Base-by-base conservation (phyloP, 2,113 vertebrate species). In the Cyanoramphus novaezelandiae region DNA sequence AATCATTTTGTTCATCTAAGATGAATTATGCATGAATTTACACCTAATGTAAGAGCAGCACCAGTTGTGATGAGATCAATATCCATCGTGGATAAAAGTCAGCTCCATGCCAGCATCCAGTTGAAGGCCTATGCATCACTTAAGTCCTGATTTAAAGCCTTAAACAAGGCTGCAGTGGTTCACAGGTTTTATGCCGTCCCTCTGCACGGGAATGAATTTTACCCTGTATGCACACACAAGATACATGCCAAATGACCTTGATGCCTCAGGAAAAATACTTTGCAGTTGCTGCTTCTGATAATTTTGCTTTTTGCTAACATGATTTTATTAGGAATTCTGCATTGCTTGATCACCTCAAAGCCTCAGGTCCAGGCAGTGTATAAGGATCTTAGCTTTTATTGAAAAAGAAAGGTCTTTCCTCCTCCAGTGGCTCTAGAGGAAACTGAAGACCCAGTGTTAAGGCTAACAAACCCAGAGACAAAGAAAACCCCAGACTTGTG, bases 11-110 rank as follows among this genome's bases (percentile, higher is more conserved):
- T 78, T 88, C 81, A 65, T 84, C 90, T 92, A 7, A 82, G 86
- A 88, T 95, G 52, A 82, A 68, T 86, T 95, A n/a, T 88, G 62
- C 35, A 74, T 94, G 79, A 93, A 84, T 92, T 93, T 92, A 71
- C 39, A 90, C 80, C 75, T 86, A 33, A 79, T 74, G 37, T 81
- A 80, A 77, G 86, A 92, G 65, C 62, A 82, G 60, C 52, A 82
- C 21, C 27, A 41, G 28, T 46, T 88, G 81, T 57, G 71, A 92
- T 83, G 81, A 87, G 90, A 76, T 95, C 35, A 13, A 47, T 94
- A 77, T 47, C 74, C n/a, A 43, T 59, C 43, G 70, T 74, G 78
- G 64, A 49, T 92, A 69, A 92, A 89, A 91, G 55, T 90, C 44
- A 55, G n/a, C 71, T 81, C 46, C 1, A 0, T 80, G 46, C 50